Base-by-base conservation (phyloP, 1,140 invertebrate species). In the Leptopilina boulardi region DNA sequence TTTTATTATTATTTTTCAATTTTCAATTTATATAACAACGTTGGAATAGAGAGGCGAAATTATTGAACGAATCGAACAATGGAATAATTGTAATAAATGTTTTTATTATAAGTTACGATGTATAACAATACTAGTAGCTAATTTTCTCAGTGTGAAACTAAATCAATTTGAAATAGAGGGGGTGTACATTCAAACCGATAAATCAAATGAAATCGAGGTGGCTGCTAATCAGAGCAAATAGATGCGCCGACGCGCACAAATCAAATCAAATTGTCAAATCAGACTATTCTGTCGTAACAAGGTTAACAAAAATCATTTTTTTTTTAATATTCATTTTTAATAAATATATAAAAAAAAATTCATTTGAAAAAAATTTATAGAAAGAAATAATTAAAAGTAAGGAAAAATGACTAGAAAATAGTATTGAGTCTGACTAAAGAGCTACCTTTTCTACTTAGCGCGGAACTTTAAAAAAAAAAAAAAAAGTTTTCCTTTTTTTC, bases 161-260 rank as follows among this genome's bases (percentile, higher is more conserved):
- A 66, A 66, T 66, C 59, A 66, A 66, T 66, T 66, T 30, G 59
- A 66, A 66, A 66, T 66, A 66, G 59, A 13, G 59, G 59, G 23
- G 59, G 59, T 66, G 59, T 30, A 66, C 59, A 66, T 66, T 66
- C 59, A 66, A 30, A 6, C 26, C 59, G 59, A 66, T 66, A 34
- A 66, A 66, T 66, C 59, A 66, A 66, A 66, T 66, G 59, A 66
- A 66, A 66, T 66, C 59, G 59, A 66, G 59, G 59, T 51, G 59
- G 23, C 59, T 66, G 59, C 59, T 66, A 66, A 66, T 66, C 59
- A 66, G 59, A 66, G 59, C 59, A 66, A 66, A 66, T 66, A 66
- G 59, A 66, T 30, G 21, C 59, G 59, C 26, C 59, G 59, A 66
- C 26, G 59, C 59, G 26, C 59, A 66, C 59, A 66, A 66, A 66